A percentile compares a stretch with the other conserved stretches of the same genome.
Evolutionary conservation across 1,140 invertebrate genomes (phyloP).

Genomic region (Drosophila eugracilis): DNA sequence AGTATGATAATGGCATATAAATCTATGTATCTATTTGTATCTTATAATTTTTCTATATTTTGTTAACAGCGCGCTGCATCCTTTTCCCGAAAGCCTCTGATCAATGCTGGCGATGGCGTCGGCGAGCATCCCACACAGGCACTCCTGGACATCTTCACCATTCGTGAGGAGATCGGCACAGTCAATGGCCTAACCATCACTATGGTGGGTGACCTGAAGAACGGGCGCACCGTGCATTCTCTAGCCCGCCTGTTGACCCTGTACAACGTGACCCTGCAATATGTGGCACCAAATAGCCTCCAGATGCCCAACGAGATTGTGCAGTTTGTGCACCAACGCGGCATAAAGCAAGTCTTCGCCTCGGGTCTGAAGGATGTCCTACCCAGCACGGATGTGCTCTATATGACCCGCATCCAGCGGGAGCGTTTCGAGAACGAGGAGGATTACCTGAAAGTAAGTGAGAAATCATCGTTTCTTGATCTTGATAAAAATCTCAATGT

Average conservation of each 20-base stretch:
- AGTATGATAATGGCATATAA: too few species aligned
- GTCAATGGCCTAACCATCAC: constrained; percentile 97
- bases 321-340: constrained; percentile 91
- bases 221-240: constrained; percentile 99
- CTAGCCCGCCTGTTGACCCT: constrained; percentile 95
- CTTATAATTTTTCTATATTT: not conserved
- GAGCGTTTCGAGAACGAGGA: constrained; percentile 94
- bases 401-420: constrained; percentile 98
- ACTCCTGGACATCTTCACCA: constrained; percentile 98
- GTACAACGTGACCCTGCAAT: constrained; percentile 95
- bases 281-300: constrained; percentile 94
- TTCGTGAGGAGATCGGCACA: constrained; percentile 99
- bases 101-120: constrained; percentile 99
- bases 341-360: constrained; percentile 92
- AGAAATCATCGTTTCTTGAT: constrained; percentile 7
- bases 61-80: constrained; percentile 91
- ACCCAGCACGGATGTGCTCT: constrained; percentile 97
- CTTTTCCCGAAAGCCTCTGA: constrained; percentile 93
- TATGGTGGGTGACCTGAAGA: constrained; percentile 98
- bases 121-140: constrained; percentile 99
- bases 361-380: constrained; percentile 92
- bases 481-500: not conserved
- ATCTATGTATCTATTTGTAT: not conserved
- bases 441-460: constrained; percentile 91
- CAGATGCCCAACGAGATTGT: constrained; percentile 95